A percentile compares a stretch with the other conserved stretches of the same genome.
Conservation (phyloP, 2,888 invertebrate species). For the Tholera decimalis region DNA sequence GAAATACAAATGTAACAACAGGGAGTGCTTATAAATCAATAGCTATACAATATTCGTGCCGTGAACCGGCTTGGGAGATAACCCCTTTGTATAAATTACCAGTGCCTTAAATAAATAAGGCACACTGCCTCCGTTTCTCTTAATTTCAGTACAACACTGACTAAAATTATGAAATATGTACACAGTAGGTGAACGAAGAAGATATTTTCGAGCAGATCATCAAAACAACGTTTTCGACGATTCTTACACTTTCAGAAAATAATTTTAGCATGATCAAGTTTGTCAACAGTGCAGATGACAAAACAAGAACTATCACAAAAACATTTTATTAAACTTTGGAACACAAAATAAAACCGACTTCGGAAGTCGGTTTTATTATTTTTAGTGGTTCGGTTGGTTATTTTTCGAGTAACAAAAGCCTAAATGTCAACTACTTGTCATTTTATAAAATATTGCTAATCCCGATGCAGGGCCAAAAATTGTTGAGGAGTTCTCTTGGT, state of each 20-base stretch:
- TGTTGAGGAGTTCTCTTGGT: too few relatives aligned
- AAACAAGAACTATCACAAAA: too few relatives aligned
- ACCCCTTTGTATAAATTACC: conserved; percentile 49
- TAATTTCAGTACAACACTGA: conserved; percentile 26
- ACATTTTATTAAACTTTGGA: too few relatives aligned
- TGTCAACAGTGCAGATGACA: too few relatives aligned
- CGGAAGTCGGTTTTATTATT: too few relatives aligned
- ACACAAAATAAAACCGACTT: too few relatives aligned
- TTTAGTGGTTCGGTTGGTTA: too few relatives aligned
- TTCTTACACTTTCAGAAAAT: background rate
- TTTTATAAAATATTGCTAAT: too few relatives aligned
- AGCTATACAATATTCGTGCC: conserved; percentile 48
- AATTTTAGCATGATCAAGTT: too few relatives aligned
- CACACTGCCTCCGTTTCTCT: conserved; percentile 27
- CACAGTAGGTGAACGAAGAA: background rate
- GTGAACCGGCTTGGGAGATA: conserved; percentile 9
- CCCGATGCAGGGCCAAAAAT: too few relatives aligned
- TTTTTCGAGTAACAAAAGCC: too few relatives aligned
- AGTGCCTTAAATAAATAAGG: conserved; percentile 46
- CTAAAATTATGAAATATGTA: conserved; percentile 9
- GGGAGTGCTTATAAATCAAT: conserved; percentile 49
- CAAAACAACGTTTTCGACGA: background rate
- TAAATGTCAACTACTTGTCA: too few relatives aligned
- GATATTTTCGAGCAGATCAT: background rate
- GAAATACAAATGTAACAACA: conserved; percentile 13